phyloP scores from a whole-genome alignment of 2,113 vertebrate genomes.

The Accipiter virgatus region DNA sequence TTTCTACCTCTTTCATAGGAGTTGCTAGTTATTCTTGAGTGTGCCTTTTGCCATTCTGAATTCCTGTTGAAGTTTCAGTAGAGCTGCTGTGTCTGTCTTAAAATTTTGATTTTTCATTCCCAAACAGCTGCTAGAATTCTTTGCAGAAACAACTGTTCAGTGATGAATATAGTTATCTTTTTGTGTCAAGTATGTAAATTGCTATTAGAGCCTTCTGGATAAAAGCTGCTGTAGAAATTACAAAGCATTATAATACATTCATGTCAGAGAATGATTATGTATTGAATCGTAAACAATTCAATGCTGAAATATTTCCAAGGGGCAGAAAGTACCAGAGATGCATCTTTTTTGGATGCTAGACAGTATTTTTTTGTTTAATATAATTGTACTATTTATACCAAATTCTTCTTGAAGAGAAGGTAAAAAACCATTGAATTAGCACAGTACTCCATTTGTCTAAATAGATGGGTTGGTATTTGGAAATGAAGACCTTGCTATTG shows the following conservation, averaged over 20 bases:
- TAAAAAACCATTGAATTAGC: not conserved
- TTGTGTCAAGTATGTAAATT: not conserved
- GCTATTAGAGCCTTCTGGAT: not conserved
- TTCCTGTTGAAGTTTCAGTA: not conserved
- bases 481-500: not conserved
- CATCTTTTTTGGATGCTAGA: not conserved
- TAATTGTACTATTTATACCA: not conserved
- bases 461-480: not conserved
- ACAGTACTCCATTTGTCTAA: not conserved
- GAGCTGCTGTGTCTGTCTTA: not conserved
- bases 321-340: not conserved
- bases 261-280: not conserved
- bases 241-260: not conserved
- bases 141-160: not conserved
- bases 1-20: not conserved
- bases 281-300: not conserved
- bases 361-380: not conserved
- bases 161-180: not conserved
- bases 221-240: not conserved
- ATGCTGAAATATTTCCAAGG: not conserved
- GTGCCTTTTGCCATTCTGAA: not conserved
- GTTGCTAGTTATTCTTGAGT: not conserved
- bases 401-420: not conserved
- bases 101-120: not conserved
- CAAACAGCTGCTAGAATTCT: not conserved